A percentile compares a stretch with the other conserved stretches of the same genome.
phyloP scores from a whole-genome alignment of 2,113 vertebrate species.

The Gasterosteus nipponicus region DNA sequence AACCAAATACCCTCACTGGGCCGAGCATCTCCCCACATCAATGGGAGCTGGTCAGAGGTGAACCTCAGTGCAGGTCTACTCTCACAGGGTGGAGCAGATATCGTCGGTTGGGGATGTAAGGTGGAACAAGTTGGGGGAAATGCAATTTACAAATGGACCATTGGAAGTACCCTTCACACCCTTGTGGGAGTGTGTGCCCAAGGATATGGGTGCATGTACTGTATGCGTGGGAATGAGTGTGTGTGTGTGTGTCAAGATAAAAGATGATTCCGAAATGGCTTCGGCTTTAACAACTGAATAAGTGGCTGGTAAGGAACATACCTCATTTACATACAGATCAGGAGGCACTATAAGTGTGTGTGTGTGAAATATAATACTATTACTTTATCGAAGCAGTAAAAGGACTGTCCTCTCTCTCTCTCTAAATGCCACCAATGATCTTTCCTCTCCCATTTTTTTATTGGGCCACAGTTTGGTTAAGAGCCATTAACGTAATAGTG shows the following conservation, averaged over 20 bases:
- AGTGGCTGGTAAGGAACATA: slow-evolving; percentile 55
- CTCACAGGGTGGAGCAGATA: slow-evolving; percentile 4
- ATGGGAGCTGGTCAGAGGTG: slow-evolving; percentile 21
- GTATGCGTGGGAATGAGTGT: neutral
- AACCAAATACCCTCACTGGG: slow-evolving; percentile 10
- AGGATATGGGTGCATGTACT: neutral
- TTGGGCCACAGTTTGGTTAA: slow-evolving; percentile 39
- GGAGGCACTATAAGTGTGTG: slow-evolving; percentile 53
- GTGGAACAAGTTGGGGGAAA: slow-evolving; percentile 33
- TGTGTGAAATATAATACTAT: slow-evolving; percentile 48
- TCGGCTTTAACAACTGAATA: slow-evolving; percentile 54
- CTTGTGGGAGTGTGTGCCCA: slow-evolving; percentile 10
- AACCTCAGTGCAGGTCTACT: neutral
- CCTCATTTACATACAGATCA: slow-evolving; percentile 65
- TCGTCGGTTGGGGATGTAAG: slow-evolving; percentile 22
- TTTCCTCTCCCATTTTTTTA: slow-evolving; percentile 20
- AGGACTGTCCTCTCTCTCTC: slow-evolving; percentile 31
- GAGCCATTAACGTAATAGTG: slow-evolving; percentile 41
- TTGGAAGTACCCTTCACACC: slow-evolving; percentile 28
- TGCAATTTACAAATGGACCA: slow-evolving; percentile 48
- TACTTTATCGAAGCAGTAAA: slow-evolving; percentile 47
- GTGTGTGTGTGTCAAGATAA: slow-evolving; percentile 42
- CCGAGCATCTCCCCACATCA: slow-evolving; percentile 8
- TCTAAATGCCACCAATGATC: slow-evolving; percentile 25
- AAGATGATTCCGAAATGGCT: slow-evolving; percentile 52